Conservation (phyloP, 1,140 invertebrate genomes). For the Lordiphosa mommai region DNA sequence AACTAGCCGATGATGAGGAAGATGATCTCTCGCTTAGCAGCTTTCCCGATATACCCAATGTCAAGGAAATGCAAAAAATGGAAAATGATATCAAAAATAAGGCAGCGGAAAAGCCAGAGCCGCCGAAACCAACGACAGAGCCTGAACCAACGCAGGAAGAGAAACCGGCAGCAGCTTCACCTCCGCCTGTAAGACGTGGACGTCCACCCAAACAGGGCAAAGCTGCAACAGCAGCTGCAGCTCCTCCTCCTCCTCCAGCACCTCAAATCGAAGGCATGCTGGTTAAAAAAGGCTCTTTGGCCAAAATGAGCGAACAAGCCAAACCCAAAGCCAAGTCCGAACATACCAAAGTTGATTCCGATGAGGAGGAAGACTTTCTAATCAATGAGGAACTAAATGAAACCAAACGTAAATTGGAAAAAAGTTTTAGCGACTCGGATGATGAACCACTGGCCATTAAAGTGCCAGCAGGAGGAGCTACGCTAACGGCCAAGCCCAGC, state of each 20-base stretch:
- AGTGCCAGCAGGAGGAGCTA: slow-evolving; percentile 61
- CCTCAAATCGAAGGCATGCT: slow-evolving; percentile 74
- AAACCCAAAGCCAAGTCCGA: slow-evolving; percentile 62
- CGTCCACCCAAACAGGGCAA: slow-evolving; percentile 63
- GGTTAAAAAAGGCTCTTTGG: slow-evolving; percentile 66
- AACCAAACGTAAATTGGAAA: slow-evolving; percentile 79
- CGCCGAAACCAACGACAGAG: slow-evolving; percentile 21
- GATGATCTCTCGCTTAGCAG: slow-evolving; percentile 84
- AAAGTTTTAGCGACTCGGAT: slow-evolving; percentile 82
- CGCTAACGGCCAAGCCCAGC: slow-evolving; percentile 1
- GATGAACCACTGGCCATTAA: slow-evolving; percentile 82
- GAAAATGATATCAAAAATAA: slow-evolving; percentile 84
- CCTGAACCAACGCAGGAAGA: slow-evolving; percentile 20
- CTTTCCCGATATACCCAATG: slow-evolving; percentile 85
- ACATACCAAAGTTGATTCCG: slow-evolving; percentile 62
- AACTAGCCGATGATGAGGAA: slow-evolving; percentile 82
- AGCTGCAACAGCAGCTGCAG: not conserved
- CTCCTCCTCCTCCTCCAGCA: slow-evolving; percentile 16
- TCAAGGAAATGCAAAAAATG: slow-evolving; percentile 82
- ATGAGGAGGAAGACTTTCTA: slow-evolving; percentile 76
- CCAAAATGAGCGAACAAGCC: slow-evolving; percentile 45
- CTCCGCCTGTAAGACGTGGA: slow-evolving; percentile 37
- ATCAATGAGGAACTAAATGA: slow-evolving; percentile 74
- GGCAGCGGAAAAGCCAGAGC: slow-evolving; percentile 59
- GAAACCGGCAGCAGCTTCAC: slow-evolving; percentile 19